Percentiles rank a stretch among this genome's conserved stretches.
phyloP scores from a whole-genome alignment of 1,140 invertebrate species.

The Whitmania pigra region DNA sequence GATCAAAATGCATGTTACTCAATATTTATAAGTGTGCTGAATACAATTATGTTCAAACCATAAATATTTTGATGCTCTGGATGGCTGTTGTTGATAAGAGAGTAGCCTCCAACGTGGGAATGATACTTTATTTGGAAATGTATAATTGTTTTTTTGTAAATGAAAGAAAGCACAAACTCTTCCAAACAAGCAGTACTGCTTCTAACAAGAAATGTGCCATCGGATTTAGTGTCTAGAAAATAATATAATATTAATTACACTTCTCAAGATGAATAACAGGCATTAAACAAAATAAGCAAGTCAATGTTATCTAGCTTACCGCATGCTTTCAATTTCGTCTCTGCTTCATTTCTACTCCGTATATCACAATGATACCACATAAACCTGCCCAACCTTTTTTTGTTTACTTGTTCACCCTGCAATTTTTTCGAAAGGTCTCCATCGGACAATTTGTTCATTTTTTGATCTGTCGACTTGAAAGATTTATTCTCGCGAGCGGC shows the following conservation, averaged over 20 bases:
- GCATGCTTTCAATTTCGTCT: not conserved
- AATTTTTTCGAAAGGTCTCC: too few species aligned
- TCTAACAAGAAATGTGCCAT: slow-evolving; percentile 8
- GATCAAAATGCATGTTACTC: not conserved
- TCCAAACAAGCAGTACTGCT: slow-evolving; percentile 17
- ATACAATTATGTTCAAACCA: slow-evolving; percentile 1
- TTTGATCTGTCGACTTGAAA: too few species aligned
- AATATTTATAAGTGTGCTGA: not conserved
- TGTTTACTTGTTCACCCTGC: too few species aligned
- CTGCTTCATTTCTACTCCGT: not conserved
- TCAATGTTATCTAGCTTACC: not conserved
- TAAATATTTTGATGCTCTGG: not conserved
- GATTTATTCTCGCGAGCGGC: too few species aligned
- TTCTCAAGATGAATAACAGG: not conserved
- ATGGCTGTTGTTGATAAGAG: not conserved
- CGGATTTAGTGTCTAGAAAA: not conserved
- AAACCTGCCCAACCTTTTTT: too few species aligned
- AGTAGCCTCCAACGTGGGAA: not conserved
- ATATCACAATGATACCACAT: slow-evolving; percentile 1
- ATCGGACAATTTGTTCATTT: too few species aligned
- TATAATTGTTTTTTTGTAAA: not conserved
- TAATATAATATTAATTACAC: not conserved
- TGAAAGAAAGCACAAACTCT: slow-evolving; percentile 17
- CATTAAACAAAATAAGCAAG: not conserved
- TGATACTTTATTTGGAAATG: slow-evolving; percentile 15